Evolutionary conservation across 2,888 invertebrate genomes (phyloP).

Genomic region (Drosophila paramelanica): DNA sequence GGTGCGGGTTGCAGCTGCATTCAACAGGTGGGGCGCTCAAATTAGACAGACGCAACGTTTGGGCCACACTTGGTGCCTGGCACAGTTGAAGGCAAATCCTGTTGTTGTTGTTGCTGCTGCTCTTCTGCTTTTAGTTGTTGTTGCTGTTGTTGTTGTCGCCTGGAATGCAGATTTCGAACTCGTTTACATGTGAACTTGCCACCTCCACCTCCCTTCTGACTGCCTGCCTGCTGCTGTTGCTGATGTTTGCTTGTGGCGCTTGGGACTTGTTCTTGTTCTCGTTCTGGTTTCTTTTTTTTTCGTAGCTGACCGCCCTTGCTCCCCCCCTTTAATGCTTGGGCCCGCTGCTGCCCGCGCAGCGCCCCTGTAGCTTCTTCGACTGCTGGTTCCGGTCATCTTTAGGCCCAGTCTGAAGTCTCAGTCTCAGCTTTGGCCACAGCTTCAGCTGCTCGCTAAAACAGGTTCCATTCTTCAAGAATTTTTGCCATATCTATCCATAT

Average conservation of each 20-base stretch:
- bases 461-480: constrained; percentile 75
- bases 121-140: neutral
- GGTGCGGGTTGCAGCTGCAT: constrained; percentile 22
- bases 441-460: constrained; percentile 59
- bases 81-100: constrained; percentile 57
- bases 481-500: constrained; percentile 52
- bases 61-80: constrained; percentile 31
- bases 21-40: constrained; percentile 58
- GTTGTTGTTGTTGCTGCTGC: constrained; percentile 47
- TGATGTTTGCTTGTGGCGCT: constrained; percentile 21
- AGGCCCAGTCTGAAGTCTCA: constrained; percentile 21
- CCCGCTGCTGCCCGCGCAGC: constrained; percentile 24
- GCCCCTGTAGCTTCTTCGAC: constrained; percentile 52
- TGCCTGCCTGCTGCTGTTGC: neutral
- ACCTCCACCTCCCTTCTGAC: neutral
- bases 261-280: constrained; percentile 31
- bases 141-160: neutral
- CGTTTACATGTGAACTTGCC: constrained; percentile 66
- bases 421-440: constrained; percentile 3
- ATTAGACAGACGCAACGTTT: constrained; percentile 19
- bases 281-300: constrained; percentile 9
- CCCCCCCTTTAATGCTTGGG: constrained; percentile 1
- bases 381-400: constrained; percentile 73
- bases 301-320: neutral
- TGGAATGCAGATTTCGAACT: constrained; percentile 76